Conservation (phyloP, 2,113 vertebrate genomes). For the Gnathonemus longibarbis region DNA sequence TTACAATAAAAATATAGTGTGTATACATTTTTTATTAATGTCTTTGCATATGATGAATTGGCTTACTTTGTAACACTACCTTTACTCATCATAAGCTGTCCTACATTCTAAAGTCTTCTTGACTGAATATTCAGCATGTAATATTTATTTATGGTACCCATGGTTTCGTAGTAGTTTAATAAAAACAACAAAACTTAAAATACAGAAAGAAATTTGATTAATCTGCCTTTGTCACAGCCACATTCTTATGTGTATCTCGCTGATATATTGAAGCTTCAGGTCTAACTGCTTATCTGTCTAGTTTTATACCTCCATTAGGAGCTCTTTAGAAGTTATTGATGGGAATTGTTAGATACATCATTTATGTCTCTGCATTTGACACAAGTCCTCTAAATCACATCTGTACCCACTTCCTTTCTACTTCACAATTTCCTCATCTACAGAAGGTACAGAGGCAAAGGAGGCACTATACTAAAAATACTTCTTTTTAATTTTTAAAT, state of each 20-base stretch:
- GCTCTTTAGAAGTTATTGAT: conserved; percentile 61
- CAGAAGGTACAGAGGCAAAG: background rate
- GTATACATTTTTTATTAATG: background rate
- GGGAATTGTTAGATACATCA: conserved; percentile 55
- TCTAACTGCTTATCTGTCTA: conserved; percentile 59
- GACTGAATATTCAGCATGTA: conserved; percentile 35
- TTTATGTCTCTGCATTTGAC: conserved; percentile 55
- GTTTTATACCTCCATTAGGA: conserved; percentile 62
- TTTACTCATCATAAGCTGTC: conserved; percentile 21
- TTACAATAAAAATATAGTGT: background rate
- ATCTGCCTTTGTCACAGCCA: conserved; percentile 40
- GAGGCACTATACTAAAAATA: background rate
- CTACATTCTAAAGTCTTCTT: conserved; percentile 22
- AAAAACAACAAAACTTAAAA: conserved; percentile 38
- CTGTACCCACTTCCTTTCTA: conserved; percentile 23
- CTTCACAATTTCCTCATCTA: background rate
- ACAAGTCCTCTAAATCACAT: conserved; percentile 47
- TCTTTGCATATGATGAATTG: conserved; percentile 8
- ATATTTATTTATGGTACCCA: conserved; percentile 29
- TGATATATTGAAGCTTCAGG: conserved; percentile 59
- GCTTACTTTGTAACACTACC: conserved; percentile 15
- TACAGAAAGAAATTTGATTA: conserved; percentile 43
- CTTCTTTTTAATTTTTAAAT: background rate
- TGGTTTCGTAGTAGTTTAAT: conserved; percentile 41
- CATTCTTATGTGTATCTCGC: conserved; percentile 55